A percentile compares a stretch with the other conserved stretches of the same genome.
Evolutionary conservation across 2,888 invertebrate genomes (phyloP).

Genomic region (Deilephila porcellus): DNA sequence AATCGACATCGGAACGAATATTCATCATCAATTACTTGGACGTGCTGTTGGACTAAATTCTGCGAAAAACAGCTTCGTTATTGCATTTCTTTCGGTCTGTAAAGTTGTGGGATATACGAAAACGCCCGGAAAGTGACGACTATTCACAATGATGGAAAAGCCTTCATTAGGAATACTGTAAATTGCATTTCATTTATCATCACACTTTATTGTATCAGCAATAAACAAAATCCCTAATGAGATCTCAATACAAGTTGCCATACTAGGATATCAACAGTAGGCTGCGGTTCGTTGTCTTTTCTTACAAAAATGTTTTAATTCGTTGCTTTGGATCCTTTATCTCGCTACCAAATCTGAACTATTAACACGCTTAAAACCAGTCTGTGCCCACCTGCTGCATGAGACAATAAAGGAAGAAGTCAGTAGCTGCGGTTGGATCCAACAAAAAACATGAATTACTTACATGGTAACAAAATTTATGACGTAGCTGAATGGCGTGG

Average conservation of each 20-base stretch:
- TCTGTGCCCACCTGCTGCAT: slow-evolving; percentile 60
- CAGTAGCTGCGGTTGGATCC: slow-evolving; percentile 7
- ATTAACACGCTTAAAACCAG: slow-evolving; percentile 49
- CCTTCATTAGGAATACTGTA: no score
- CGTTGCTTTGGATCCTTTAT: neutral
- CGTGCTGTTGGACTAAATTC: neutral
- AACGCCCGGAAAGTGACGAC: no score
- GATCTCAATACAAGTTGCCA: neutral
- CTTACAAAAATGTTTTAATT: neutral
- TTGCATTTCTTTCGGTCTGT: no score
- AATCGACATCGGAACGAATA: neutral
- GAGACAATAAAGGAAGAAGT: slow-evolving; percentile 47
- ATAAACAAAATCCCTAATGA: no score
- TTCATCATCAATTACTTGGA: neutral
- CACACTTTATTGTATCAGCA: no score
- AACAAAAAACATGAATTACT: slow-evolving; percentile 13
- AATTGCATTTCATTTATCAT: no score
- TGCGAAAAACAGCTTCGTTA: no score
- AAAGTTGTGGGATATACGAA: no score
- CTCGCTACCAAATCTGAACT: slow-evolving; percentile 31
- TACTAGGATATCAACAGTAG: neutral
- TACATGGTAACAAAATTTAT: slow-evolving; percentile 13
- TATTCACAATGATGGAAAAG: no score
- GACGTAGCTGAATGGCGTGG: neutral
- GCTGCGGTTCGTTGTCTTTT: neutral